phyloP scores from a whole-genome alignment of 2,113 vertebrate species.

The Lophius piscatorius region DNA sequence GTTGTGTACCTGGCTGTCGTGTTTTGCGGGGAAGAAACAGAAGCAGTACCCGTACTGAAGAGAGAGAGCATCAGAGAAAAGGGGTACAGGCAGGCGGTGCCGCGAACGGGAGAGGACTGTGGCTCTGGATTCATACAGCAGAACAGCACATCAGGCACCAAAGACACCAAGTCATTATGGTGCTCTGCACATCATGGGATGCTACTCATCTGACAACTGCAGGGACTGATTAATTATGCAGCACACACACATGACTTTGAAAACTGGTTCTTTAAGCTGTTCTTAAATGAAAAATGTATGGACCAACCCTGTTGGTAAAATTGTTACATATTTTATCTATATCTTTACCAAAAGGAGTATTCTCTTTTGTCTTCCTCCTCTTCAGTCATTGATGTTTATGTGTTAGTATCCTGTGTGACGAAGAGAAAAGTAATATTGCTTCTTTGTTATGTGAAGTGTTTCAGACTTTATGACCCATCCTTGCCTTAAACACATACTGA shows the following conservation, averaged over 20 bases:
- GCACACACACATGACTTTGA: slow-evolving; percentile 56
- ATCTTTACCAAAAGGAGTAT: slow-evolving; percentile 48
- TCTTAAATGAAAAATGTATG: slow-evolving; percentile 61
- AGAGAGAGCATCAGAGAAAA: slow-evolving; percentile 26
- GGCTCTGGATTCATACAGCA: slow-evolving; percentile 50
- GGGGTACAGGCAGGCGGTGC: slow-evolving; percentile 13
- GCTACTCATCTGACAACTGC: slow-evolving; percentile 66
- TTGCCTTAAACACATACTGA: slow-evolving; percentile 74
- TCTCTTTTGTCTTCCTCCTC: slow-evolving; percentile 32
- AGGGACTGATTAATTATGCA: slow-evolving; percentile 74
- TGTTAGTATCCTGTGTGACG: slow-evolving; percentile 57
- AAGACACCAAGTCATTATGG: slow-evolving; percentile 47
- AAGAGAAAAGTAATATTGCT: slow-evolving; percentile 57
- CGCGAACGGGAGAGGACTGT: slow-evolving; percentile 43
- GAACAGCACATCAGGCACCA: slow-evolving; percentile 65
- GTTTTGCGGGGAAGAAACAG: slow-evolving; percentile 96
- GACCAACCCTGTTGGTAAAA: slow-evolving; percentile 75
- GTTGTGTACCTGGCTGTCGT: slow-evolving; percentile 95
- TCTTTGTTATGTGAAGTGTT: slow-evolving; percentile 67
- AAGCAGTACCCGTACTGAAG: slow-evolving; percentile 96
- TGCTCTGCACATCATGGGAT: slow-evolving; percentile 59
- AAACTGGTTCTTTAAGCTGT: slow-evolving; percentile 51
- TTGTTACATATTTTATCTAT: slow-evolving; percentile 57
- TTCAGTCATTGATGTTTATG: slow-evolving; percentile 62
- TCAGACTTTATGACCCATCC: slow-evolving; percentile 49